Evolutionary conservation across 1,140 invertebrate species (phyloP).

Genomic region (Diuraphis noxia): DNA sequence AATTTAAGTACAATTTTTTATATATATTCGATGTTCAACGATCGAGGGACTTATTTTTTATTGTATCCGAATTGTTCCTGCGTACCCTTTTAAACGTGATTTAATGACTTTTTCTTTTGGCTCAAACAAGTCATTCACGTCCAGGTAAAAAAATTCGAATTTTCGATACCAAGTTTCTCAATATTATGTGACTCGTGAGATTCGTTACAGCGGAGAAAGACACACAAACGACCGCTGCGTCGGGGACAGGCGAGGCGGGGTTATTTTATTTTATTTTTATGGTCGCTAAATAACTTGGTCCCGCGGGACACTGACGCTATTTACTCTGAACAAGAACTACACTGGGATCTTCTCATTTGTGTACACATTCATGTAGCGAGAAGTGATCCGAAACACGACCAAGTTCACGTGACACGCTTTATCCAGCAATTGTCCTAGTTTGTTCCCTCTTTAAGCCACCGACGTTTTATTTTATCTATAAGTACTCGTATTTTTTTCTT

Average conservation of each 20-base stretch:
- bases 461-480: not conserved
- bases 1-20: too few relatives aligned
- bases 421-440: not conserved
- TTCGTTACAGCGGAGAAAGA: not conserved
- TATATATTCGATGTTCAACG: too few relatives aligned
- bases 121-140: not conserved
- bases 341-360: not conserved
- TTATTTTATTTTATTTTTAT: conserved; percentile 11
- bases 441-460: too few relatives aligned
- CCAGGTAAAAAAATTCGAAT: not conserved
- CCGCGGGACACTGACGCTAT: not conserved
- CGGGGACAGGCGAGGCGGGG: not conserved
- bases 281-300: not conserved
- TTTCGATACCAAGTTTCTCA: not conserved
- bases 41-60: not conserved
- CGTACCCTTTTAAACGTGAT: not conserved
- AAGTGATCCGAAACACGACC: not conserved
- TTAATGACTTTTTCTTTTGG: not conserved
- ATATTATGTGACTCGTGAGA: not conserved
- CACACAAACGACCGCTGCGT: not conserved
- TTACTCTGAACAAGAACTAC: not conserved
- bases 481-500: not conserved
- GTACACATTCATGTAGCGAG: too few relatives aligned
- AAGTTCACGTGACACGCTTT: not conserved
- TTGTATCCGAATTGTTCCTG: not conserved